Evolutionary conservation across 1,140 invertebrate species (phyloP).

Genomic region (Ostrea edulis): DNA sequence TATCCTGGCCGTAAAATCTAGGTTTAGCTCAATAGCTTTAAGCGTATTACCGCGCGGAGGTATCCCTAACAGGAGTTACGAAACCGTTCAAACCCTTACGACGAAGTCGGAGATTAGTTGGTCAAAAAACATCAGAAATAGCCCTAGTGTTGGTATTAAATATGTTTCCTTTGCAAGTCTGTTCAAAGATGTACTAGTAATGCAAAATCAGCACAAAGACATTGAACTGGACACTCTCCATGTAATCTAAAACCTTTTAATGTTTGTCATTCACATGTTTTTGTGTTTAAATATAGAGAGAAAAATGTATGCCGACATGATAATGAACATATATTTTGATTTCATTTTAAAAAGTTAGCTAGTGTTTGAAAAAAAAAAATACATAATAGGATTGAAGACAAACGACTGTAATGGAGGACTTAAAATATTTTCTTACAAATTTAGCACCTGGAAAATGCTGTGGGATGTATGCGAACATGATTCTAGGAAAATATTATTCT

Average conservation of each 20-base stretch:
- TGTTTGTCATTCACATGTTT: not conserved
- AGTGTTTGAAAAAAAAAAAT: not conserved
- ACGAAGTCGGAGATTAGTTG: constrained; percentile 5
- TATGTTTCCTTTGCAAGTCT: not conserved
- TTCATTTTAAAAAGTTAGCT: not conserved
- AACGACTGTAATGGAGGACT: not conserved
- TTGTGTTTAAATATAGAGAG: not conserved
- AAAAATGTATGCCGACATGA: not conserved
- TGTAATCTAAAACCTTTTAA: not conserved
- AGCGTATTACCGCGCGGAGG: not conserved
- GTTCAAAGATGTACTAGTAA: not conserved
- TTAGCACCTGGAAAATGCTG: constrained; percentile 19
- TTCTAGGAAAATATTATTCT: constrained; percentile 12
- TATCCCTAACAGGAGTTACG: not conserved
- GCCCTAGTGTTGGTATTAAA: not conserved
- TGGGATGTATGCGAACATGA: not conserved
- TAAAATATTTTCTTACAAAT: not conserved
- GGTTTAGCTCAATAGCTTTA: not conserved
- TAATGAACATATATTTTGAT: not conserved
- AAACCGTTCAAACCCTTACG: not conserved
- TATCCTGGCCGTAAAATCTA: not conserved
- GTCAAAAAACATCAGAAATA: not conserved
- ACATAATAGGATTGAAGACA: not conserved
- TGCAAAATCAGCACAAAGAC: not conserved
- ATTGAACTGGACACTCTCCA: not conserved